phyloP scores from a whole-genome alignment of 2,113 vertebrate species.

The Bettongia penicillata region DNA sequence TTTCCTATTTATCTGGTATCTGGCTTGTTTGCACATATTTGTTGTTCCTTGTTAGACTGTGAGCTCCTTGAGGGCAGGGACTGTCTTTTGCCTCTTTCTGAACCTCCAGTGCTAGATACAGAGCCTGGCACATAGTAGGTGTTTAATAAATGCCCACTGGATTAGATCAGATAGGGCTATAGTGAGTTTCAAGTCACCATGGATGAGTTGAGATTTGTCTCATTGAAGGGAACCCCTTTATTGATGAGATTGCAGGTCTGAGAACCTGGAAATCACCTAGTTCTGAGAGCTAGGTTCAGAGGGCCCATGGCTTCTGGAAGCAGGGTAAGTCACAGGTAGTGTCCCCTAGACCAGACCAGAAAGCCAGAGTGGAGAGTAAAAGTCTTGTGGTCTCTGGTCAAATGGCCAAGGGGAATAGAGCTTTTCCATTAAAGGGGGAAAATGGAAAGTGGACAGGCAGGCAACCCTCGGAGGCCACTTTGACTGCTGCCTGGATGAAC shows the following conservation, averaged over 20 bases:
- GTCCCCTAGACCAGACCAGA: background rate
- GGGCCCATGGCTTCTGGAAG: conserved; percentile 17
- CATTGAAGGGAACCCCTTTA: background rate
- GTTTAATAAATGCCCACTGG: background rate
- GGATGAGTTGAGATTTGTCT: background rate
- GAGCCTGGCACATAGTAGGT: background rate
- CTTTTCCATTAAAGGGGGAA: no score
- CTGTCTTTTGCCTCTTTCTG: background rate
- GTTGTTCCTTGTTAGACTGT: background rate
- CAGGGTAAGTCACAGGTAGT: conserved; percentile 29
- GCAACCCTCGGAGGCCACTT: background rate
- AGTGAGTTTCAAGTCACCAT: background rate
- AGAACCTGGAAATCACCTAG: background rate
- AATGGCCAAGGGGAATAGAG: no score
- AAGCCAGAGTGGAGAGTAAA: conserved; percentile 28
- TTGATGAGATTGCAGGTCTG: background rate
- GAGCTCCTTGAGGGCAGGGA: background rate
- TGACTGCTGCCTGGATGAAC: background rate
- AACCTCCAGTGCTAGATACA: background rate
- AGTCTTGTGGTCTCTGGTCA: background rate
- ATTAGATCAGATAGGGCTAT: no score
- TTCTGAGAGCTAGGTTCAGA: background rate
- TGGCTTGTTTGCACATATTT: background rate
- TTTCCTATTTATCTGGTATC: background rate
- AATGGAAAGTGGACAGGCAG: background rate